Percentiles rank a stretch among this genome's conserved stretches.
Evolutionary conservation across 2,797 vertebrate genomes (phyloP).

Genomic region (Onychomys arenicola): DNA sequence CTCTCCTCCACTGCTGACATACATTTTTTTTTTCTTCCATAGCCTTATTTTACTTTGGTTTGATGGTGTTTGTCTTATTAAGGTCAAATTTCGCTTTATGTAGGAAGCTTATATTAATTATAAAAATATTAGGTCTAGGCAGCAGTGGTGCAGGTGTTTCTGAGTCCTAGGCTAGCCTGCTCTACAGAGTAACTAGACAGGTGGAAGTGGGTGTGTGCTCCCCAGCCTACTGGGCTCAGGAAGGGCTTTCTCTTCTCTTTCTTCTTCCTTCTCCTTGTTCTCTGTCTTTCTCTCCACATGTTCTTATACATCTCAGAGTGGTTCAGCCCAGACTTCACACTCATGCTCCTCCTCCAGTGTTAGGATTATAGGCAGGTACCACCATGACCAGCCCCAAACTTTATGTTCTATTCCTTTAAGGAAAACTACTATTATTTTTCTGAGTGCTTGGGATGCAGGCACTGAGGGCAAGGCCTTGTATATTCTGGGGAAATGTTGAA

Average conservation of each 20-base stretch:
- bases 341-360: neutral
- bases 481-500: neutral
- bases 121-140: neutral
- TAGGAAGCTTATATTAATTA: neutral
- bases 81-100: constrained; percentile 16
- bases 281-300: neutral
- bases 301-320: neutral
- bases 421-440: neutral
- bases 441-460: neutral
- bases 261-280: neutral
- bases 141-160: neutral
- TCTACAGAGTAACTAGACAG: neutral
- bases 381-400: neutral
- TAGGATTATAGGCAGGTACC: too few species aligned
- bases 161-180: neutral
- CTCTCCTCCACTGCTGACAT: too few species aligned
- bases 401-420: neutral
- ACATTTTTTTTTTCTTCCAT: too few species aligned
- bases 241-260: neutral
- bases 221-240: neutral
- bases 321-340: neutral
- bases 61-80: neutral
- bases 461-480: neutral
- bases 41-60: neutral
- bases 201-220: neutral